Evolutionary conservation across 2,888 invertebrate genomes (phyloP), one percentile per base, ranked within the genome.

Genomic region (Crioceris asparagi): DNA sequence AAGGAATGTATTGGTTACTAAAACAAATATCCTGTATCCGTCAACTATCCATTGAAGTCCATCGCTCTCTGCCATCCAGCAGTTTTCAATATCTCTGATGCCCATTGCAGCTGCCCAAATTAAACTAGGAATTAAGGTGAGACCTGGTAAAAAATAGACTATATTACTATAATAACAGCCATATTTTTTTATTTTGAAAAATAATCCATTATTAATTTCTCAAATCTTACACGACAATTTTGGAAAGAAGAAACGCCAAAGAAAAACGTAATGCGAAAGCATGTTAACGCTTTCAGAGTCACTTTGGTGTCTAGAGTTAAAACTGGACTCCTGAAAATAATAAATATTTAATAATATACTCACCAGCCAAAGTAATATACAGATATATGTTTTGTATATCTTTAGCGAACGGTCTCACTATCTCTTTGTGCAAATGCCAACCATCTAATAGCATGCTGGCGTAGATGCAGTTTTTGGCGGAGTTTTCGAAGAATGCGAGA

Each of bases 401-500:
- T 29, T 68, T 49, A 2, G 54, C 69, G 52, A 82, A 79, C 0
- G 78, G 71, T 14, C 75, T 70, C 0, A 76, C 80, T 18, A 83
- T 74, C 12, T 75, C 65, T 31, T 78, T 70, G 51, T 82, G 80
- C 3, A 83, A 56, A 53, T 74, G 78, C 23, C 75, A 61, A 1
- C 75, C 79, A 53, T 79, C 78, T 1, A 75, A 63, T 30, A 81
- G 61, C 81, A 82, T 82, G 56, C 77, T 78, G 3, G 75, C 70
- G 52, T 79, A 83, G 29, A 80, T 77, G 0, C 66, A 64, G 50
- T 75, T 76, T 3, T 68, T 69, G 0, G 73, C 66, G 1, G 69
- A 51, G 29, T 70, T 68, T 44, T 75, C 75, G 1, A 71, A 60
- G 30, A 72, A 64, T 0, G 75, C 70, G 8, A 79, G 59, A 8